phyloP scores from a whole-genome alignment of 2,113 vertebrate species.

The Xenopus laevis region DNA sequence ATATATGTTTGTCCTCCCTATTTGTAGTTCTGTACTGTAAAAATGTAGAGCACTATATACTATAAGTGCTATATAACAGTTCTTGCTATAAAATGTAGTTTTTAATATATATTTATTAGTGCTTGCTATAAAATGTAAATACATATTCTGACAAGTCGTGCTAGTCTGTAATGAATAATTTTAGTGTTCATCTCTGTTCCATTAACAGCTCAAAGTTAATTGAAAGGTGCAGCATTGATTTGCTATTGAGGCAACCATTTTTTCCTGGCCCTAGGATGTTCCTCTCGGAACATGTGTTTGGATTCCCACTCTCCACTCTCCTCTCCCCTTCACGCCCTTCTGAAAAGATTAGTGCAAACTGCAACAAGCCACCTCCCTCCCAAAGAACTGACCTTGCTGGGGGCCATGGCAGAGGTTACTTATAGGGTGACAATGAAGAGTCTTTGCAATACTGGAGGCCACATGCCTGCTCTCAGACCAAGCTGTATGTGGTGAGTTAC shows the following conservation, averaged over 20 bases:
- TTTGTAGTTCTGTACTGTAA: no score
- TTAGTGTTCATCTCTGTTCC: conserved; percentile 1
- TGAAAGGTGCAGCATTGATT: conserved; percentile 63
- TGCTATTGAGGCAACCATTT: conserved; percentile 31
- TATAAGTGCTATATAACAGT: no score
- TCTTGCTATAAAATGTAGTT: no score
- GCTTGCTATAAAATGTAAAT: no score
- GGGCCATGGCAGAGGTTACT: conserved; percentile 56
- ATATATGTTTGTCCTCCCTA: no score
- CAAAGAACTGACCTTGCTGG: conserved; percentile 65
- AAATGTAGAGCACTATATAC: no score
- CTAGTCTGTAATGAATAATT: no score
- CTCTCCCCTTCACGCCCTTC: conserved; percentile 78
- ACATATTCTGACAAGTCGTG: no score
- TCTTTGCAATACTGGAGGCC: conserved; percentile 16
- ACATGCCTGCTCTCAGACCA: conserved; percentile 2
- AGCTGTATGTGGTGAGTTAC: conserved; percentile 28
- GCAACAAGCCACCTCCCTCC: conserved; percentile 15
- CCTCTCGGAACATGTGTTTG: conserved; percentile 45
- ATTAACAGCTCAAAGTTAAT: conserved; percentile 57
- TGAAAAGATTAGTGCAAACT: conserved; percentile 69
- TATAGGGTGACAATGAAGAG: conserved; percentile 46
- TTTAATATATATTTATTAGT: no score
- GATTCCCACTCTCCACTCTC: conserved; percentile 49
- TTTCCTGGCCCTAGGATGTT: conserved; percentile 46